Evolutionary conservation across 2,797 vertebrate species (phyloP).

Genomic region (Podarcis siculus): DNA sequence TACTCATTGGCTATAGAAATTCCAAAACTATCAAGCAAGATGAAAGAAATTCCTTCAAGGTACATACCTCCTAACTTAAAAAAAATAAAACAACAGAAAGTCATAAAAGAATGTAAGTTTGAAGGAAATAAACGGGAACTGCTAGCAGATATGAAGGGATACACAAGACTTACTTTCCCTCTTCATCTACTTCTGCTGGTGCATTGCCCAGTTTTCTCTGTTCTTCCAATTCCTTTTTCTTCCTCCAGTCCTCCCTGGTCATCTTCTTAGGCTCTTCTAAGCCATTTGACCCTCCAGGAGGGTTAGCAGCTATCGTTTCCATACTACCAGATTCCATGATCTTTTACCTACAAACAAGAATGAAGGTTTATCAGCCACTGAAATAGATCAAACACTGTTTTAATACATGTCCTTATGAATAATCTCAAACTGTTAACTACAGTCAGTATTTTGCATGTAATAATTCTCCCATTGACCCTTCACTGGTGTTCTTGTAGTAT

Average conservation of each 20-base stretch:
- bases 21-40: neutral
- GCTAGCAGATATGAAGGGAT: neutral
- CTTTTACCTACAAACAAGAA: fast-evolving
- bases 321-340: constrained; percentile 68
- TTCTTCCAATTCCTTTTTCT: constrained; percentile 98
- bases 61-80: neutral
- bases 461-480: too few relatives aligned
- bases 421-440: neutral
- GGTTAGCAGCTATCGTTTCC: constrained; percentile 52
- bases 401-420: neutral
- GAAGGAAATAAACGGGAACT: neutral
- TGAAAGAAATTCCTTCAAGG: neutral
- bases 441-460: neutral
- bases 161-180: constrained; percentile 90
- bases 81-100: neutral
- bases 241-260: constrained; percentile 98
- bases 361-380: neutral
- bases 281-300: constrained; percentile 77
- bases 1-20: neutral
- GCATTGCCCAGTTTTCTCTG: constrained; percentile 97
- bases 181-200: constrained; percentile 97
- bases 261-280: constrained; percentile 98
- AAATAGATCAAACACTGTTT: too few relatives aligned
- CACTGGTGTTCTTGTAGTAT: neutral
- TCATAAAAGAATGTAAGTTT: neutral